Base-by-base conservation (phyloP, 2,888 invertebrate species). In the Argyresthia goedartella region DNA sequence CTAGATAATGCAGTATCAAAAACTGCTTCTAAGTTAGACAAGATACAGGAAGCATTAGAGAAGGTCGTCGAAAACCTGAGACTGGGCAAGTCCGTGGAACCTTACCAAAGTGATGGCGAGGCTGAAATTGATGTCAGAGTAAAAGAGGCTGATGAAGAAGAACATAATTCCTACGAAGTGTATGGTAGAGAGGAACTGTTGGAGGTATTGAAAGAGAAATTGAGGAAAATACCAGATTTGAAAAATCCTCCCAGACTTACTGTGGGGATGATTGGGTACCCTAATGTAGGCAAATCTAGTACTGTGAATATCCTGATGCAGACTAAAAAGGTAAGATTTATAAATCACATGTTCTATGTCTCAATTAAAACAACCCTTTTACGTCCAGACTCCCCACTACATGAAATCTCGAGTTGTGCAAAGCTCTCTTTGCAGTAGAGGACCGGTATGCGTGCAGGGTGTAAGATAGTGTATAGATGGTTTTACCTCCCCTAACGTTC, bases 241-340 rank as follows among this genome's bases (percentile, higher is more conserved):
- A 85, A 84, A 58, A 82, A 80, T 67, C 79, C 81, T 1, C 82
- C 81, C n/a, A 70, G 92, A 35, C 89, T 93, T 8, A 95, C 95
- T n/a, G 91, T 97, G 54, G 97, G 98, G 8, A 89, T 98, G 75
- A 98, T 99, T 54, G 99, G 99, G 1, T 99, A 99, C 84, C 99
- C 99, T 0, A 99, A 99, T 88, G 99, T 99, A 1, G 99, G 99
- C n/a, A 99, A 99, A 80, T 99, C 98, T 76, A 99, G 99, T 55
- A 97, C 99, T 8, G 98, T 99, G 55, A 99, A 99, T 87, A 90
- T 97, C 14, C 76, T 99, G 48, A 88, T 99, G 79, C 91, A 91
- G 59, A 89, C 89, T 36, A 99, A 94, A 66, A 94, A 94, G 82
- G 93, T 93, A 49, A 65, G 61, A 11, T 39, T 39, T 39, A 39